phyloP scores from a whole-genome alignment of 1,140 invertebrate species.

The Drosophila teissieri region DNA sequence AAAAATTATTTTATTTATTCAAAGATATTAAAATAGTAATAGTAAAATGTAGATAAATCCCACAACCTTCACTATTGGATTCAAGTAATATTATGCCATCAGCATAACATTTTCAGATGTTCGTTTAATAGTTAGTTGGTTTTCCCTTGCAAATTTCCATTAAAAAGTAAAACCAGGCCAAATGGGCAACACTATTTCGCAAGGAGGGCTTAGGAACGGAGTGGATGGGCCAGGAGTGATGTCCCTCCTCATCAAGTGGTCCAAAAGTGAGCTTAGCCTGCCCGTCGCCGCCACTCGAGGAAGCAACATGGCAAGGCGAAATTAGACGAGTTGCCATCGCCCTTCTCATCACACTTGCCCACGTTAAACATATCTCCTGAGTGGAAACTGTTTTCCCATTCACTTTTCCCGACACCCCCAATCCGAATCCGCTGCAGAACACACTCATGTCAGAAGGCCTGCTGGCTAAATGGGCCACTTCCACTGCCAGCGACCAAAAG shows the following conservation, averaged over 20 bases:
- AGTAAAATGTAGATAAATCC: too few relatives aligned
- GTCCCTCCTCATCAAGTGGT: slow-evolving; percentile 60
- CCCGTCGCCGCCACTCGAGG: slow-evolving; percentile 36
- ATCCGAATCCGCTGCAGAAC: slow-evolving; percentile 1
- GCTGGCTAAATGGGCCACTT: slow-evolving; percentile 52
- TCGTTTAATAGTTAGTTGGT: background rate
- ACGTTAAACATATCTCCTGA: slow-evolving; percentile 71
- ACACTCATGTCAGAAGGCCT: slow-evolving; percentile 48
- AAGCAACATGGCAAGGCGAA: slow-evolving; percentile 39
- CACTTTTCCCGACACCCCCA: slow-evolving; percentile 16
- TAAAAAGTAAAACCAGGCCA: background rate
- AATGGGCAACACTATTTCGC: slow-evolving; percentile 3
- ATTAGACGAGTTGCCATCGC: slow-evolving; percentile 51
- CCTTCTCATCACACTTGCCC: slow-evolving; percentile 56
- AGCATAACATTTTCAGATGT: too few relatives aligned
- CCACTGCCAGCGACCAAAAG: slow-evolving; percentile 39
- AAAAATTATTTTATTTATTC: too few relatives aligned
- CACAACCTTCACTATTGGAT: too few relatives aligned
- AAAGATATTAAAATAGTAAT: too few relatives aligned
- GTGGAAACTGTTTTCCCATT: slow-evolving; percentile 64
- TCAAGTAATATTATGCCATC: too few relatives aligned
- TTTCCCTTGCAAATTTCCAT: too few relatives aligned
- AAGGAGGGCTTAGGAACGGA: background rate
- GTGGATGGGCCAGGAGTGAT: background rate
- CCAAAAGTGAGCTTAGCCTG: slow-evolving; percentile 60